Conservation (phyloP, 1,140 invertebrate genomes). For the Meloidogyne floridensis region DNA sequence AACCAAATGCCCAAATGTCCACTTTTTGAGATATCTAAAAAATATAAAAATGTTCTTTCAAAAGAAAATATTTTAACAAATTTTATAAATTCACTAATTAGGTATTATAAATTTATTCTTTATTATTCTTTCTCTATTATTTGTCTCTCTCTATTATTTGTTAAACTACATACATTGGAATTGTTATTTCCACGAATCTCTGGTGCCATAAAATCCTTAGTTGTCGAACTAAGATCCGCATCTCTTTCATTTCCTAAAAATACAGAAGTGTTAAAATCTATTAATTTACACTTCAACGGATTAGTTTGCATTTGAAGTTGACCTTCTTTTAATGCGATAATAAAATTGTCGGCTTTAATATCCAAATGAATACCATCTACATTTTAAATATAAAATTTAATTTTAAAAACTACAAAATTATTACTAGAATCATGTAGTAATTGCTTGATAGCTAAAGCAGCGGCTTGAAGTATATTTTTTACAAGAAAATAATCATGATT, state of each 20-base stretch:
- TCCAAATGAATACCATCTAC: not conserved
- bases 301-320: not conserved
- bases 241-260: not conserved
- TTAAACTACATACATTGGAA: not conserved
- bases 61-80: no score
- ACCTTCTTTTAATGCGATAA: not conserved
- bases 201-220: not conserved
- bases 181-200: not conserved
- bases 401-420: not conserved
- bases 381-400: not conserved
- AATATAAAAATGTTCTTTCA: no score
- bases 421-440: not conserved
- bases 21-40: not conserved
- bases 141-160: not conserved
- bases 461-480: not conserved
- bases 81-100: no score
- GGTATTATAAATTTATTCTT: no score
- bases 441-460: not conserved
- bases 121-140: not conserved
- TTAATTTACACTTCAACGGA: not conserved
- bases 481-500: not conserved
- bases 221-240: not conserved
- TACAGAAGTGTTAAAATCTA: slow-evolving; percentile 5
- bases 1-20: not conserved
- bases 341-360: not conserved